Evolutionary conservation across 2,113 vertebrate species (phyloP).

Genomic region (Lethenteron reissneri): DNA sequence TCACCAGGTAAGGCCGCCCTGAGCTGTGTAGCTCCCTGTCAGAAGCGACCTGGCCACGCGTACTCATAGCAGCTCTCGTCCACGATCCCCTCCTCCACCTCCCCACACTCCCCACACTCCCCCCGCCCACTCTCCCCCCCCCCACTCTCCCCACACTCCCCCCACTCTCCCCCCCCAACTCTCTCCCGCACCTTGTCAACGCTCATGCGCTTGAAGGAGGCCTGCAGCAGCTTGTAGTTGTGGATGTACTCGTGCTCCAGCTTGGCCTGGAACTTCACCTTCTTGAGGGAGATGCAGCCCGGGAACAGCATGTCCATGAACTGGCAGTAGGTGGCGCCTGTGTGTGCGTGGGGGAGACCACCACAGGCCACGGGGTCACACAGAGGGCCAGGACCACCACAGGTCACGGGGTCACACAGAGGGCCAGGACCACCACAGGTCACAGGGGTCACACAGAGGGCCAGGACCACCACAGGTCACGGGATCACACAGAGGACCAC

Average conservation of each 20-base stretch:
- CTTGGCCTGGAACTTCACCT: constrained; percentile 8
- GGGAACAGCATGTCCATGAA: constrained; percentile 11
- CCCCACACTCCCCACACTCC: no score
- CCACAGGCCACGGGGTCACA: background rate
- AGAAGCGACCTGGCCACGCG: no score
- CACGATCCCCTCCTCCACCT: no score
- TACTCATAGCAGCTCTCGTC: no score
- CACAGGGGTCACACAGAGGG: no score
- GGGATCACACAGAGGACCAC: no score
- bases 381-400: no score
- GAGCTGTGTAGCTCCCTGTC: no score
- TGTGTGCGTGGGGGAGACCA: background rate
- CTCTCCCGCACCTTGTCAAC: constrained; percentile 20
- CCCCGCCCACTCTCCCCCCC: background rate
- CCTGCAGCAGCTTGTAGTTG: constrained; percentile 11
- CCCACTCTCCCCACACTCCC: background rate
- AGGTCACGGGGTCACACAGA: no score
- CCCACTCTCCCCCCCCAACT: background rate
- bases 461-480: no score
- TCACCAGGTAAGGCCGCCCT: no score
- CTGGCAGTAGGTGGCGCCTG: constrained; percentile 9
- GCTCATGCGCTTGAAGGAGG: constrained; percentile 7
- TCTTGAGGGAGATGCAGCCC: constrained; percentile 7
- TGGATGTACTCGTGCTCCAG: constrained; percentile 11
- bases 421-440: no score